These are phyloP conservation scores for Mythimna lalbum DNA, from an alignment of 2,888 invertebrate species.

Conservation along the genomic window DNA sequence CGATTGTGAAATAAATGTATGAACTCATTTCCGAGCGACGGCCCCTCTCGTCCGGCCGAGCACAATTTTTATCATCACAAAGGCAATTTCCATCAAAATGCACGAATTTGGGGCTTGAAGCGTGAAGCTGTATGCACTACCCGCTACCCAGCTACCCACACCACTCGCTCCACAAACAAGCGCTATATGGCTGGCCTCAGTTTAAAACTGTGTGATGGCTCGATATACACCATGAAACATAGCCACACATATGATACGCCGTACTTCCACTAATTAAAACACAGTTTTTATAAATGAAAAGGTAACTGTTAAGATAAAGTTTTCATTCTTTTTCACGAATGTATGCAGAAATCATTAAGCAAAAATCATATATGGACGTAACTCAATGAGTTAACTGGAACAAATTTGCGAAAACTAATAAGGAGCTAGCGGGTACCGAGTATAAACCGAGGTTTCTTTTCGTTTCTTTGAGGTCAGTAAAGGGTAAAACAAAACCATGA, in stretches of 20 bases:
- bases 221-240: slow-evolving; percentile 20
- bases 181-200: slow-evolving; percentile 39
- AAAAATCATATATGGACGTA: no score
- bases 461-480: no score
- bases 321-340: no score
- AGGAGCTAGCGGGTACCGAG: no score
- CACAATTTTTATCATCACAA: slow-evolving; percentile 84
- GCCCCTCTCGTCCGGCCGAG: slow-evolving; percentile 75
- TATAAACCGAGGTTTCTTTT: no score
- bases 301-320: no score
- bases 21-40: slow-evolving; percentile 82
- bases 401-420: neutral
- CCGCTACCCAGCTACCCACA: slow-evolving; percentile 52
- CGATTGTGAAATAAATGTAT: slow-evolving; percentile 83
- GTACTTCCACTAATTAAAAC: slow-evolving; percentile 25
- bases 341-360: no score
- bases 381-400: no score
- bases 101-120: slow-evolving; percentile 78
- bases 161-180: slow-evolving; percentile 59
- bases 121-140: slow-evolving; percentile 70
- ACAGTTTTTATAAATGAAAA: neutral
- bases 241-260: neutral
- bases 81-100: slow-evolving; percentile 85
- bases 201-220: slow-evolving; percentile 49
- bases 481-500: neutral